phyloP scores from a whole-genome alignment of 2,888 invertebrate species.

The Hipparchia sbordonii region DNA sequence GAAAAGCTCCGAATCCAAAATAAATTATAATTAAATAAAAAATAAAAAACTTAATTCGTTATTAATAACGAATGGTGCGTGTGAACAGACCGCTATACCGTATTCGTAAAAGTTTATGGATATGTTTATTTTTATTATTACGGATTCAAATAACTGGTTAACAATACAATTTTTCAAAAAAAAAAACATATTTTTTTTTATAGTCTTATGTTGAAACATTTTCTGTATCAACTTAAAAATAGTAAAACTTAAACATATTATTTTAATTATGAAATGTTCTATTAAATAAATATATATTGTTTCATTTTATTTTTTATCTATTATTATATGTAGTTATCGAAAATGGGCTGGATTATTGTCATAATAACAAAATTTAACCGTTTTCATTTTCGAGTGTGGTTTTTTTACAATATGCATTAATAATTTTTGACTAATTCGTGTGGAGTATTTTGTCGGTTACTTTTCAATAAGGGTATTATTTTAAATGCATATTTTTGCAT shows the following conservation, averaged over 20 bases:
- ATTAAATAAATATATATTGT: background rate
- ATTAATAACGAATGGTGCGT: too few relatives aligned
- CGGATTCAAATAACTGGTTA: too few relatives aligned
- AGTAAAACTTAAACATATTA: too few relatives aligned
- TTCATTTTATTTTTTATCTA: background rate
- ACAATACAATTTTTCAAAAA: too few relatives aligned
- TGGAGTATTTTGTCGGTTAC: slow-evolving; percentile 7
- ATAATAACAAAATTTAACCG: slow-evolving; percentile 37
- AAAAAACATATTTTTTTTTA: too few relatives aligned
- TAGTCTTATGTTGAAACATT: background rate
- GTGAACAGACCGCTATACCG: too few relatives aligned
- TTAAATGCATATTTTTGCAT: slow-evolving; percentile 11
- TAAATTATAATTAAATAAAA: background rate
- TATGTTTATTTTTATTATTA: too few relatives aligned
- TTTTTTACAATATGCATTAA: slow-evolving; percentile 32
- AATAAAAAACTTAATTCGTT: too few relatives aligned
- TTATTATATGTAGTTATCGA: background rate
- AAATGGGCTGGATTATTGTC: slow-evolving; percentile 36
- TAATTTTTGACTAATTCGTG: slow-evolving; percentile 33
- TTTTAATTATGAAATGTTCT: background rate
- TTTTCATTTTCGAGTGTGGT: slow-evolving; percentile 31
- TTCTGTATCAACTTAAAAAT: too few relatives aligned
- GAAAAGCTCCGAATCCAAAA: background rate
- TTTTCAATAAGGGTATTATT: background rate
- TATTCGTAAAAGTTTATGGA: too few relatives aligned